phyloP scores from a whole-genome alignment of 53 echinoderm and acorn worm genomes.

The Temnopleurus reevesii region DNA sequence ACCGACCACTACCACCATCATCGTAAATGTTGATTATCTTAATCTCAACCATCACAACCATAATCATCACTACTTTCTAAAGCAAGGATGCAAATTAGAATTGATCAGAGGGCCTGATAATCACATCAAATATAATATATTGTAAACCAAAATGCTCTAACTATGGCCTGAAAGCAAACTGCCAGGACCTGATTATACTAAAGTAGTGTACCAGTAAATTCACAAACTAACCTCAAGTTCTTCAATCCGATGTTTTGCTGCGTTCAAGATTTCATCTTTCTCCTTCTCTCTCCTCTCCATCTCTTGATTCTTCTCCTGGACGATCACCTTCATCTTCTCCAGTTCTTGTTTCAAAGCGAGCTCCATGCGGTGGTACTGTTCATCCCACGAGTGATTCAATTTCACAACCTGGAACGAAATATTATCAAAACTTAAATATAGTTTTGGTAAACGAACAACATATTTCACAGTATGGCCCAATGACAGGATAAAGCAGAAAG shows the following conservation, averaged over 20 bases:
- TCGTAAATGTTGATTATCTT: background rate
- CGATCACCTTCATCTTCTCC: background rate
- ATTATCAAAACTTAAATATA: no score
- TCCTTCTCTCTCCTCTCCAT: constrained; percentile 49
- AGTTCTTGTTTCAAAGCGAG: constrained; percentile 39
- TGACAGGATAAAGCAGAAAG: no score
- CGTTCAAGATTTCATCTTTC: constrained; percentile 42
- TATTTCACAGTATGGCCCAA: no score
- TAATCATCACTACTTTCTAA: background rate
- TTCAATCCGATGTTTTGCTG: constrained; percentile 51
- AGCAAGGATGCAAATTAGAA: no score
- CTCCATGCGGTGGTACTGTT: constrained; percentile 75
- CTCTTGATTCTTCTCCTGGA: constrained; percentile 2
- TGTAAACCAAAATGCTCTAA: no score
- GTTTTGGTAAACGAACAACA: no score
- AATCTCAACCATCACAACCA: background rate
- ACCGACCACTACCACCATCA: background rate
- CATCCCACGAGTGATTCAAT: constrained; percentile 78
- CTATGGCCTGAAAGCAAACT: no score
- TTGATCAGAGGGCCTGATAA: no score
- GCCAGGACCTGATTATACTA: no score
- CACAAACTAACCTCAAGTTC: constrained; percentile 47
- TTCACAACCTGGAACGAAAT: constrained; percentile 83
- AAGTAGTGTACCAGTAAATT: no score
- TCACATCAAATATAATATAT: no score